These are phyloP conservation scores for Drosophila glabriapex DNA, from an alignment of 2,888 invertebrate genomes.

Conservation along the genomic window DNA sequence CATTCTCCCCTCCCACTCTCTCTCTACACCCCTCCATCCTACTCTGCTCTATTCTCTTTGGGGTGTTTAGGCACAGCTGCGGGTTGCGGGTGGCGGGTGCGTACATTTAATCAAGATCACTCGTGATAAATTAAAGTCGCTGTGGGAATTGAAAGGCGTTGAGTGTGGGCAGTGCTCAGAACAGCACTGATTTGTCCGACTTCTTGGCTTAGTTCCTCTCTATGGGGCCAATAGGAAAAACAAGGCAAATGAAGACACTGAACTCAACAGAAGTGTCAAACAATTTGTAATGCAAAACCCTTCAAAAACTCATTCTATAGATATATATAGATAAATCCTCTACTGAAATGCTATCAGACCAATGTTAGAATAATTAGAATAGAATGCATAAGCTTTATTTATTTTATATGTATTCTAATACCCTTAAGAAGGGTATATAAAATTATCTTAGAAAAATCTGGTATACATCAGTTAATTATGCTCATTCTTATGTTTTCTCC, in stretches of 20 bases:
- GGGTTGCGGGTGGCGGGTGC: slow-evolving; percentile 28
- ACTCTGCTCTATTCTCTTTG: background rate
- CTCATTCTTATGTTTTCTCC: too few species aligned
- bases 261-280: background rate
- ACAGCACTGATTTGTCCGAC: slow-evolving; percentile 11
- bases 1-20: background rate
- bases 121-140: slow-evolving; percentile 64
- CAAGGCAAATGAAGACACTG: background rate
- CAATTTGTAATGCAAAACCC: slow-evolving; percentile 7
- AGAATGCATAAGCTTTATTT: background rate
- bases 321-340: too few species aligned
- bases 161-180: slow-evolving; percentile 36
- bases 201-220: background rate
- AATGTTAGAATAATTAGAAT: background rate
- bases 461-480: too few species aligned
- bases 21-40: background rate
- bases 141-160: slow-evolving; percentile 55
- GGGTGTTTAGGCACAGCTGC: slow-evolving; percentile 7
- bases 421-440: background rate
- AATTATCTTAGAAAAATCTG: background rate
- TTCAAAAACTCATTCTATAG: slow-evolving; percentile 18
- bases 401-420: background rate
- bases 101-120: slow-evolving; percentile 73
- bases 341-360: slow-evolving; percentile 12
- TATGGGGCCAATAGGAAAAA: background rate